Evolutionary conservation across 2,888 invertebrate genomes (phyloP), one percentile per base, ranked within the genome.

Genomic region (Erynnis tages): DNA sequence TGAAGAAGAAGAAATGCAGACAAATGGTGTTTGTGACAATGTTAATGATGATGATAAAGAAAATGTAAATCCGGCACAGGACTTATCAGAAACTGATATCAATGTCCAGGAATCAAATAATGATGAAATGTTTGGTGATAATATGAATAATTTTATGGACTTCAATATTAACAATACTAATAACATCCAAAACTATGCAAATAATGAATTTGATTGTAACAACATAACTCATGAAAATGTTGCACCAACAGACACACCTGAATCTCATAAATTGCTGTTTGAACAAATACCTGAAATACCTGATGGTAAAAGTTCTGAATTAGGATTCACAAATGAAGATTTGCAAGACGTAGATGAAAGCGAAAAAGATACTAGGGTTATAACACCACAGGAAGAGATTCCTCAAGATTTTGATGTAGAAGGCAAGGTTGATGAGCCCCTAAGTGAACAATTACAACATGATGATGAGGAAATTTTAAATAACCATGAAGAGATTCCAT

Each of bases 221-320:
- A 77, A 76, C 59, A 63, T 75, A 55, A 68, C 71, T 35, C 79
- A 78, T 55, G 79, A 81, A 25, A 62, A 71, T 48, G 74, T 83
- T 4, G 61, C 73, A 44, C 88, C 81, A 55, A 88, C 89, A 27
- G 89, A 89, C 54, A 88, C 89, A 17, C 89, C 89, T 14, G 89
- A 89, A 78, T 89, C 89, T 76, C 88, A 89, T 60, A 89, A 89
- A 61, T 69, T 89, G 44, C 64, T 89, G 7, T 89, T 88, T 65
- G 89, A 89, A 70, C 88, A 89, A 70, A 89, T 89, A 61, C 89
- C 89, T 14, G 89, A 89, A 76, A 88, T 88, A 59, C 89, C 89
- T 27, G 87, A 88, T 63, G 89, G 88, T 7, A 89, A 89, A 62
- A 87, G 84, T 66, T 88, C 87, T 11, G 87, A 88, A 64, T 61